A percentile compares a stretch with the other conserved stretches of the same genome.
phyloP scores from a whole-genome alignment of 2,888 invertebrate species.

The Cheilosia vernalis region DNA sequence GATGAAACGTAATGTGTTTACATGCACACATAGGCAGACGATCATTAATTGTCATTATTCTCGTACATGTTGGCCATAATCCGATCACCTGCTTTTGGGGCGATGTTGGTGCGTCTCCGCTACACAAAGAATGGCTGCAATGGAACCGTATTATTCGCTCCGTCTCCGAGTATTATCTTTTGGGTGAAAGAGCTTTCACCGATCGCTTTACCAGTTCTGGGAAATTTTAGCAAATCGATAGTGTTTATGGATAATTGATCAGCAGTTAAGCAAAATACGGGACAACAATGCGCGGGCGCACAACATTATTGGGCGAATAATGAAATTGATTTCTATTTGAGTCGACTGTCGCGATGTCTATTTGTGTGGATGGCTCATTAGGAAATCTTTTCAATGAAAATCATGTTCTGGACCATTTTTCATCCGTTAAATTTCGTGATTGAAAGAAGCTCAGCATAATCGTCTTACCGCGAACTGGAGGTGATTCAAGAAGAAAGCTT shows the following conservation, averaged over 20 bases:
- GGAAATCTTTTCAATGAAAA: conserved; percentile 21
- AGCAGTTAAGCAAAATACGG: conserved; percentile 48
- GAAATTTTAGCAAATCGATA: conserved; percentile 57
- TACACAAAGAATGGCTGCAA: conserved; percentile 38
- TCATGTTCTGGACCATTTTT: conserved; percentile 16
- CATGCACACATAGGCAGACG: conserved; percentile 25
- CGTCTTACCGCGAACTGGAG: background rate
- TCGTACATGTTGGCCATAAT: conserved; percentile 55
- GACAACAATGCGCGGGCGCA: conserved; percentile 11
- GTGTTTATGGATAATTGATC: conserved; percentile 48
- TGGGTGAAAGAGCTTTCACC: conserved; percentile 57
- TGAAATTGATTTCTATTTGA: background rate
- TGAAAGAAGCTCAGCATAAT: conserved; percentile 16
- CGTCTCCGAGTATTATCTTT: conserved; percentile 37
- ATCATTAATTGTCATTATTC: conserved; percentile 67
- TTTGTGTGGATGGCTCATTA: conserved; percentile 1
- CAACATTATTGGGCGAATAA: conserved; percentile 13
- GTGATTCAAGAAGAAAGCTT: background rate
- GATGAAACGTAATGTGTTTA: conserved; percentile 31
- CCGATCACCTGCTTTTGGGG: conserved; percentile 47
- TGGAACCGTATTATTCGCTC: conserved; percentile 40
- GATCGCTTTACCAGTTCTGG: conserved; percentile 23
- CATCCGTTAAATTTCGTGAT: conserved; percentile 15
- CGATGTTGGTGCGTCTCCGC: background rate
- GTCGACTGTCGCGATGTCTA: background rate